Evolutionary conservation across 1,140 invertebrate genomes (phyloP), one percentile per base, ranked within the genome.

Genomic region (Tachypleus tridentatus): DNA sequence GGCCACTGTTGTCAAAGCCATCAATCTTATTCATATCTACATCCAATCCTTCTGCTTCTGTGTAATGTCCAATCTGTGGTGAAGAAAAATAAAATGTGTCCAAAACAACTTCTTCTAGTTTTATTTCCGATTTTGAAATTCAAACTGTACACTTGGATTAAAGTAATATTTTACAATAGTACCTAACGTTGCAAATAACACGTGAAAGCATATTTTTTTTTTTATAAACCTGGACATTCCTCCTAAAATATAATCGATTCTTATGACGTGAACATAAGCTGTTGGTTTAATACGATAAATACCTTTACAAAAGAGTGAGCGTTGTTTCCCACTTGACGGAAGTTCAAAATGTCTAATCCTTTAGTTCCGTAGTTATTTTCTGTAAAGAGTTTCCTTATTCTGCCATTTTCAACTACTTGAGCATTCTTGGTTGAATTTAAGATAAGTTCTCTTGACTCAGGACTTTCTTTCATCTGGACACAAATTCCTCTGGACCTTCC

Each of bases 281-380:
- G 29, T 29, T 29, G 29, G 29, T 29, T 29, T 29, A 2, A 29
- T 0, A 29, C 29, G 2, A 29, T 29, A 29, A 29, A 29, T 29
- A 29, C 29, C 29, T 29, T 65, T 5, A 68, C 66, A 59, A 70
- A 68, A 2, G 65, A 63, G 29, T 61, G 66, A 6, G 65, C 64
- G 49, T 68, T 66, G 58, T 53, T 68, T 47, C 67, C 67, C 47
- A 65, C 59, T 67, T 66, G 66, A 59, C 56, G 58, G 54, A 64
- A 70, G 64, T 61, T 73, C 61, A 50, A 73, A 71, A 65, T 74
- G 64, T 75, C 73, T 67, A 73, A 71, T 3, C 73, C 68, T 50
- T 67, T 60, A 53, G 64, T 60, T 9, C 51, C 4, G 67, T 69
- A 74, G 9, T 71, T 54, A 50, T 51, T 11, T 65, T 64, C 59